These are phyloP conservation scores for Diabrotica virgifera DNA, from an alignment of 1,140 invertebrate genomes.

Conservation along the genomic window DNA sequence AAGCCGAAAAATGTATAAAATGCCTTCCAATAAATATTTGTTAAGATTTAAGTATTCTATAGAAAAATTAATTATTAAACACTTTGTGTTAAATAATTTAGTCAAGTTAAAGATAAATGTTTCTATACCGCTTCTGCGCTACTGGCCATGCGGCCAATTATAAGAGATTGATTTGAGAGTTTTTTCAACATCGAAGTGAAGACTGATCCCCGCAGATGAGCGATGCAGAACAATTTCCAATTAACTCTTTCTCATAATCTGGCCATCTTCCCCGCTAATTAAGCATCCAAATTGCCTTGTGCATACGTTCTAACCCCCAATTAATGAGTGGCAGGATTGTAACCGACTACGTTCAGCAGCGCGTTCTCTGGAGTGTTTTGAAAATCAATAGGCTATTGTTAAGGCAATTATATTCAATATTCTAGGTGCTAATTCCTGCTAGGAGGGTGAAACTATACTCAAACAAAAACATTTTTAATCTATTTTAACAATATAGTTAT, in stretches of 20 bases:
- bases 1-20: too few species aligned
- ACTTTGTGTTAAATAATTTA: too few species aligned
- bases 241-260: slow-evolving; percentile 30
- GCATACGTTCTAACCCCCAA: slow-evolving; percentile 24
- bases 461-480: too few species aligned
- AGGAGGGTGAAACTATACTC: too few species aligned
- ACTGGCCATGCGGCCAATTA: slow-evolving; percentile 8
- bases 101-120: too few species aligned
- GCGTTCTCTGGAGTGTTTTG: slow-evolving; percentile 1
- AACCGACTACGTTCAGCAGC: slow-evolving; percentile 1
- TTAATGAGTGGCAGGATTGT: slow-evolving; percentile 25
- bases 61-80: too few species aligned
- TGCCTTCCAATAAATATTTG: too few species aligned
- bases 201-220: slow-evolving; percentile 17
- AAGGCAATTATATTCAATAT: slow-evolving; percentile 1
- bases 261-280: slow-evolving; percentile 21
- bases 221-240: slow-evolving; percentile 25
- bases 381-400: not conserved
- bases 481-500: too few species aligned
- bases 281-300: slow-evolving; percentile 21
- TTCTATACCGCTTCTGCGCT: not conserved
- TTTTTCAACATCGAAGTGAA: slow-evolving; percentile 14
- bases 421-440: not conserved
- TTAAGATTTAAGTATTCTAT: too few species aligned
- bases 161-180: slow-evolving; percentile 16